Conservation (phyloP, 64 coral and sea anemone genomes). For the Stichodactyla helianthus region DNA sequence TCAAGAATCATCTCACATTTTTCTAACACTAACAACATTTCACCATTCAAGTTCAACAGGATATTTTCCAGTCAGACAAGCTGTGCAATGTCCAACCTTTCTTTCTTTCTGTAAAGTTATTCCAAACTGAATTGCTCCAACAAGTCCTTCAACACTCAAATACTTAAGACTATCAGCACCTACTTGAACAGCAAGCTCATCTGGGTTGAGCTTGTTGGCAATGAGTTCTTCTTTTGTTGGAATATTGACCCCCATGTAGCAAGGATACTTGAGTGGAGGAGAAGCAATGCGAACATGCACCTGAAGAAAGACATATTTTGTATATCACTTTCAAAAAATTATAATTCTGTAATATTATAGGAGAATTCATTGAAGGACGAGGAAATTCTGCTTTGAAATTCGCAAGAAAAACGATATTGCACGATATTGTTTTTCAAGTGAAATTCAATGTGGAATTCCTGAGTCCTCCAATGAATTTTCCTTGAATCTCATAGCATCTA, state of each 20-base stretch:
- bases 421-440: no score
- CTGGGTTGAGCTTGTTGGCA: conserved; percentile 72
- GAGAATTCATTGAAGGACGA: no score
- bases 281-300: conserved; percentile 94
- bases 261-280: conserved; percentile 87
- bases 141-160: conserved; percentile 75
- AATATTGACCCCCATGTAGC: conserved; percentile 97
- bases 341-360: no score
- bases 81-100: conserved; percentile 72
- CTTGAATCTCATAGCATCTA: no score
- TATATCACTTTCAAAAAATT: no score
- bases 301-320: conserved; percentile 15
- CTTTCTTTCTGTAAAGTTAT: conserved; percentile 36
- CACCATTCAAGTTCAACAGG: conserved; percentile 92
- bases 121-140: conserved; percentile 64
- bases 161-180: conserved; percentile 89
- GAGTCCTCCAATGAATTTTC: no score
- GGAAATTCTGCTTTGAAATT: no score
- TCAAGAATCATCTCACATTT: no score
- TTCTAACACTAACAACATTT: background rate
- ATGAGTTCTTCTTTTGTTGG: conserved; percentile 89
- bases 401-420: no score
- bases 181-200: conserved; percentile 59
- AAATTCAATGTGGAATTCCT: no score
- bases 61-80: conserved; percentile 86